Conservation (phyloP, 2,113 vertebrate species). For the Neomonachus schauinslandi region DNA sequence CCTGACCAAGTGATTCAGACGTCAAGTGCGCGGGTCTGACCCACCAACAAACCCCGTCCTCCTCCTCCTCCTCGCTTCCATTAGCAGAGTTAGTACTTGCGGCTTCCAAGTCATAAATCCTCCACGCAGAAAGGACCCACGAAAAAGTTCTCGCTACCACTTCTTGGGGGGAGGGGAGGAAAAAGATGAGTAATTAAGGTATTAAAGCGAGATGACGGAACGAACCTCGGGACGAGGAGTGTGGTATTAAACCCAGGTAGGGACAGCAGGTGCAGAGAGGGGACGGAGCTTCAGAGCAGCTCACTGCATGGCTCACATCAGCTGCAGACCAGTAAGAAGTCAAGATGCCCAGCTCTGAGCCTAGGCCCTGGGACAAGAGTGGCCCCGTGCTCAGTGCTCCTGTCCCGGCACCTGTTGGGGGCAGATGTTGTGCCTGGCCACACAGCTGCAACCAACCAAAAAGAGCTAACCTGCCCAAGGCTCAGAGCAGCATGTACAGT, state of each 20-base stretch:
- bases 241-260: not conserved
- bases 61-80: not conserved
- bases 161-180: not conserved
- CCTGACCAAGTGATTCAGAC: not conserved
- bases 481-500: not conserved
- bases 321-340: not conserved
- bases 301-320: accelerated
- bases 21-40: too few species aligned
- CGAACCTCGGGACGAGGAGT: not conserved
- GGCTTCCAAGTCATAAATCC: not conserved
- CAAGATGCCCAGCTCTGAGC: not conserved
- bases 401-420: not conserved
- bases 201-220: not conserved
- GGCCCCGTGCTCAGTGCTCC: not conserved
- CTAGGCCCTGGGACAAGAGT: not conserved
- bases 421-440: not conserved
- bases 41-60: not conserved
- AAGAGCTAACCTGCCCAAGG: too few species aligned
- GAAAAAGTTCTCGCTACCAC: not conserved
- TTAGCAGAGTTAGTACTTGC: not conserved
- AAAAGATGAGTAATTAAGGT: not conserved
- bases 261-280: too few species aligned
- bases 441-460: not conserved
- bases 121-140: not conserved
- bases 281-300: not conserved